These are phyloP conservation scores for Tachuris rubrigastra DNA, from an alignment of 2,113 vertebrate species.

Conservation along the genomic window DNA sequence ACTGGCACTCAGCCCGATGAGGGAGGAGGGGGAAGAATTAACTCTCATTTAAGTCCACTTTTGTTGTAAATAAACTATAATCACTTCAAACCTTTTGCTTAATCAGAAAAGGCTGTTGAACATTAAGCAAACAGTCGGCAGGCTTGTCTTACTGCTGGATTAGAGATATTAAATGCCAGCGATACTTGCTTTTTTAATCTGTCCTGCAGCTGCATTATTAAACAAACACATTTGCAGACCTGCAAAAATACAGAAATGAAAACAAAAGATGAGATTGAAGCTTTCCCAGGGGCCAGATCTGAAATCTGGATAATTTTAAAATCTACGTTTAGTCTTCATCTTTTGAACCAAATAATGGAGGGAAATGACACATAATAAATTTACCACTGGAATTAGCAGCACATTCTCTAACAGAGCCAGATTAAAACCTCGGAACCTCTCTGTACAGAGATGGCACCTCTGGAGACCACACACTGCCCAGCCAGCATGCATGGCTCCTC, in stretches of 20 bases:
- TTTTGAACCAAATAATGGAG: conserved; percentile 58
- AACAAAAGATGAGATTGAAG: conserved; percentile 51
- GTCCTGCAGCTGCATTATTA: conserved; percentile 62
- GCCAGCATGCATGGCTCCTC: rapidly evolving
- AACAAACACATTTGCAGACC: conserved; percentile 65
- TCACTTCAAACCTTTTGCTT: conserved; percentile 72
- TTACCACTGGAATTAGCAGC: conserved; percentile 59
- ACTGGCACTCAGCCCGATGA: conserved; percentile 13
- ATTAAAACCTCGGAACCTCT: background rate
- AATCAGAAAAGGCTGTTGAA: conserved; percentile 69
- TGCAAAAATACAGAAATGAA: conserved; percentile 52
- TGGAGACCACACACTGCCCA: background rate
- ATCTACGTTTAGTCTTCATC: conserved; percentile 42
- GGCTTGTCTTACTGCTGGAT: conserved; percentile 54
- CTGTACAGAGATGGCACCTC: background rate
- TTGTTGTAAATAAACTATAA: conserved; percentile 75
- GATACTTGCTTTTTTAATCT: conserved; percentile 38
- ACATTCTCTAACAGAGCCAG: background rate
- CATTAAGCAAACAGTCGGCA: conserved; percentile 56
- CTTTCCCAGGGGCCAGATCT: conserved; percentile 31
- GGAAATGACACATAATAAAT: conserved; percentile 41
- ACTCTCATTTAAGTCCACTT: conserved; percentile 68
- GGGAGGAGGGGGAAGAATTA: conserved; percentile 62
- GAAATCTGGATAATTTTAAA: conserved; percentile 27
- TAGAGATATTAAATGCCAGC: conserved; percentile 52